phyloP scores from a whole-genome alignment of 2,797 vertebrate species.

The Lerista edwardsae region DNA sequence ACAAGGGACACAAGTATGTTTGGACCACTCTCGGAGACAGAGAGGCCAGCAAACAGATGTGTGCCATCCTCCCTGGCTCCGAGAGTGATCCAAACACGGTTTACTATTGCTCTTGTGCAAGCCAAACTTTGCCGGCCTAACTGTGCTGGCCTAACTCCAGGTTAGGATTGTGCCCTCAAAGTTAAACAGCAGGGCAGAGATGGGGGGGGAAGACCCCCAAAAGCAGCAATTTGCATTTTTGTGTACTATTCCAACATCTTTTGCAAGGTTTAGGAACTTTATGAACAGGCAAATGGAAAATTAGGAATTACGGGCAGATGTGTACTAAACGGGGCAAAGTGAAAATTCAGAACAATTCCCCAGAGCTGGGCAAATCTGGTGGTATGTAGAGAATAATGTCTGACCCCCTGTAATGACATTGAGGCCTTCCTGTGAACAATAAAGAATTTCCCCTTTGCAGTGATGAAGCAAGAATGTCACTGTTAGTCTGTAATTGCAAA shows the following conservation, averaged over 20 bases:
- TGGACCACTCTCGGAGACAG: too few relatives aligned
- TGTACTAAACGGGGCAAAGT: background rate
- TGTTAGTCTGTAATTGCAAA: background rate
- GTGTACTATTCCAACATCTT: too few relatives aligned
- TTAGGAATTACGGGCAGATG: too few relatives aligned
- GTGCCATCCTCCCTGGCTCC: too few relatives aligned
- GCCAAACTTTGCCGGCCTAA: too few relatives aligned
- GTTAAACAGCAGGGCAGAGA: background rate
- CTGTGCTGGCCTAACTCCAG: too few relatives aligned
- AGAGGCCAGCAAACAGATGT: too few relatives aligned
- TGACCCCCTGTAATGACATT: background rate
- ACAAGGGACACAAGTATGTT: too few relatives aligned
- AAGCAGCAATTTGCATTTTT: background rate
- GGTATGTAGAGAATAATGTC: background rate
- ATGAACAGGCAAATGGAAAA: background rate
- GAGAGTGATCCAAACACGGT: too few relatives aligned
- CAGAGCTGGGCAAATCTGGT: background rate
- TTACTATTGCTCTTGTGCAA: too few relatives aligned
- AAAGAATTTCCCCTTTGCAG: background rate
- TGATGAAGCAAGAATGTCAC: background rate
- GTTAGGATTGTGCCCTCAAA: too few relatives aligned
- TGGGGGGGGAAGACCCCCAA: too few relatives aligned
- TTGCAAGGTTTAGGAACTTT: background rate
- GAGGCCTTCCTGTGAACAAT: background rate
- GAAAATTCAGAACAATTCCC: background rate